phyloP scores from a whole-genome alignment of 2,888 invertebrate species.

The Leucania comma region DNA sequence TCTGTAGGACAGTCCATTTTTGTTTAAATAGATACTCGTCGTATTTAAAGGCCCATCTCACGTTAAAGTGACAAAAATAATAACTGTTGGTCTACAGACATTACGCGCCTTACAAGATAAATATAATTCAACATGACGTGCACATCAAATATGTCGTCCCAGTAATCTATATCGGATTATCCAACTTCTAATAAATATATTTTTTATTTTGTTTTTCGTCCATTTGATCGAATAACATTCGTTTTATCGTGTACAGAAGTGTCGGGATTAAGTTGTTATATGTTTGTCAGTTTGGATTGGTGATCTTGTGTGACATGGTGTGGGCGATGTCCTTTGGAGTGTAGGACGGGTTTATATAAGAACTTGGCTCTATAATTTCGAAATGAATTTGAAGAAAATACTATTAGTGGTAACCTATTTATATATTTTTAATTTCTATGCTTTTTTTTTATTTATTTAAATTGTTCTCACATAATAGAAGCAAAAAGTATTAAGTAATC shows the following conservation, averaged over 20 bases:
- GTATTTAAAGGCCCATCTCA: not conserved
- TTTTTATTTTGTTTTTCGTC: slow-evolving; percentile 35
- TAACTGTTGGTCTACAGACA: not conserved
- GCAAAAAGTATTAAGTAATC: no score
- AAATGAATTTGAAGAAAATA: not conserved
- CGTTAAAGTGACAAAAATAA: slow-evolving; percentile 12
- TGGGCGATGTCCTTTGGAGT: slow-evolving; percentile 4
- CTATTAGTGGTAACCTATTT: not conserved
- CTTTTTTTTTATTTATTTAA: not conserved
- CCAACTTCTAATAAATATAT: slow-evolving; percentile 34
- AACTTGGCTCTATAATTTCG: not conserved
- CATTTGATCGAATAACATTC: slow-evolving; percentile 5
- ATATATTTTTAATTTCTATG: not conserved
- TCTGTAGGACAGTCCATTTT: no score
- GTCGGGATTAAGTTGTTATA: slow-evolving; percentile 8
- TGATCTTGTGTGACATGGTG: not conserved
- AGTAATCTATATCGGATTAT: slow-evolving; percentile 37
- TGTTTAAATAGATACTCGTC: not conserved
- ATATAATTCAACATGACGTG: slow-evolving; percentile 23
- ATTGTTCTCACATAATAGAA: no score
- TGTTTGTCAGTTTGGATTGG: slow-evolving; percentile 13
- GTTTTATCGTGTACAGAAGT: slow-evolving; percentile 18
- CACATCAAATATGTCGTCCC: slow-evolving; percentile 9
- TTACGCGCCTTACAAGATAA: not conserved
- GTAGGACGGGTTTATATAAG: not conserved